Evolutionary conservation across 2,888 invertebrate species (phyloP).

Genomic region (Teinopalpus imperialis): DNA sequence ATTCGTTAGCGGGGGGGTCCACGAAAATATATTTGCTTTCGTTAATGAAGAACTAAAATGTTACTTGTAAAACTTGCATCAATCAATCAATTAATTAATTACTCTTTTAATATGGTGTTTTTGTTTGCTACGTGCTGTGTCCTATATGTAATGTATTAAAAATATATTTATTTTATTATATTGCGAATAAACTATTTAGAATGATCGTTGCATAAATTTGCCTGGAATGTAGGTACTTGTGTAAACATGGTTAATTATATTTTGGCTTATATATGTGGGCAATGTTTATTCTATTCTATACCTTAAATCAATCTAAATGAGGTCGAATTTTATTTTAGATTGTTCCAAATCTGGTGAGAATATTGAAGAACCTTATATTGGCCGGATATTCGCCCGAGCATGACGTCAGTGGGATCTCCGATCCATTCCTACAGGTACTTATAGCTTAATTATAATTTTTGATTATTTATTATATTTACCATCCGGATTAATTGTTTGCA

Average conservation of each 20-base stretch:
- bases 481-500: too few relatives aligned
- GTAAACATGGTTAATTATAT: conserved; percentile 10
- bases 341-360: conserved; percentile 98
- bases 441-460: too few relatives aligned
- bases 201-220: conserved; percentile 7
- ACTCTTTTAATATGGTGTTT: conserved; percentile 4
- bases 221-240: conserved; percentile 11
- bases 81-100: too few relatives aligned
- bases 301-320: conserved; percentile 14
- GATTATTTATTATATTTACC: too few relatives aligned
- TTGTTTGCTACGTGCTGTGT: conserved; percentile 4
- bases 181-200: conserved; percentile 14
- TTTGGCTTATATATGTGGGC: conserved; percentile 21
- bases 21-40: too few relatives aligned
- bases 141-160: neutral
- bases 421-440: conserved; percentile 97
- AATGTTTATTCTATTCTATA: conserved; percentile 33
- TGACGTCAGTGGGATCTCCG: conserved; percentile 99
- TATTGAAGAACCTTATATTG: conserved; percentile 98
- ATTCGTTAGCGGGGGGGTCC: too few relatives aligned
- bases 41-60: too few relatives aligned
- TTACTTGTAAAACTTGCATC: too few relatives aligned
- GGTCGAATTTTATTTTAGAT: conserved; percentile 86
- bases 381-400: conserved; percentile 99
- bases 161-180: neutral